These are phyloP conservation scores for Drosophila peninsularis DNA, from an alignment of 2,888 invertebrate species.

Conservation along the genomic window DNA sequence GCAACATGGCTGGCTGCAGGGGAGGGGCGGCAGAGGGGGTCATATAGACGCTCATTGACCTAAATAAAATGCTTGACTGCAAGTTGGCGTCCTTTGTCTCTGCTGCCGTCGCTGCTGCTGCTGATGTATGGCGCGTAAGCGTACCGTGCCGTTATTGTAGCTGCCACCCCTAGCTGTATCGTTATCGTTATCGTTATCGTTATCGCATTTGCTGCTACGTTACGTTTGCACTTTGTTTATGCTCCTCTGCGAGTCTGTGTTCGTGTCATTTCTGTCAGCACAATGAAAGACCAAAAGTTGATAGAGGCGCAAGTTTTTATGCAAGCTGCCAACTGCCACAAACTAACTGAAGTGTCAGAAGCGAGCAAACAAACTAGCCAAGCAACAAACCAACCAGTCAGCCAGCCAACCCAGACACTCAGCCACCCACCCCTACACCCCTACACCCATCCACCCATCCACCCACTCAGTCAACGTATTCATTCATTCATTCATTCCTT, in stretches of 20 bases:
- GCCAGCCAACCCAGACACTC: background rate
- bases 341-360: slow-evolving; percentile 9
- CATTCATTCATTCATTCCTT: slow-evolving; percentile 36
- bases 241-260: background rate
- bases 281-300: slow-evolving; percentile 46
- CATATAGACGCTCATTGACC: slow-evolving; percentile 65
- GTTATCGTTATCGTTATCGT: slow-evolving; percentile 43
- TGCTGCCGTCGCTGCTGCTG: slow-evolving; percentile 10
- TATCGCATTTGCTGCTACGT: slow-evolving; percentile 66
- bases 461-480: slow-evolving; percentile 10
- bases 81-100: slow-evolving; percentile 37
- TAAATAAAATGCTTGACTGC: slow-evolving; percentile 70
- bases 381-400: background rate
- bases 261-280: slow-evolving; percentile 68
- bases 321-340: slow-evolving; percentile 7
- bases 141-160: slow-evolving; percentile 16
- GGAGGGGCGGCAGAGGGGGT: background rate
- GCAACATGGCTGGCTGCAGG: background rate
- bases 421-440: background rate
- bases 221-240: too few relatives aligned
- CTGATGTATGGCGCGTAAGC: slow-evolving; percentile 33
- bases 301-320: slow-evolving; percentile 5
- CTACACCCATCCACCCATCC: background rate
- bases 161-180: slow-evolving; percentile 10
- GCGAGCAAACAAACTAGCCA: background rate